Evolutionary conservation across 2,797 vertebrate genomes (phyloP).

Genomic region (Betta splendens): DNA sequence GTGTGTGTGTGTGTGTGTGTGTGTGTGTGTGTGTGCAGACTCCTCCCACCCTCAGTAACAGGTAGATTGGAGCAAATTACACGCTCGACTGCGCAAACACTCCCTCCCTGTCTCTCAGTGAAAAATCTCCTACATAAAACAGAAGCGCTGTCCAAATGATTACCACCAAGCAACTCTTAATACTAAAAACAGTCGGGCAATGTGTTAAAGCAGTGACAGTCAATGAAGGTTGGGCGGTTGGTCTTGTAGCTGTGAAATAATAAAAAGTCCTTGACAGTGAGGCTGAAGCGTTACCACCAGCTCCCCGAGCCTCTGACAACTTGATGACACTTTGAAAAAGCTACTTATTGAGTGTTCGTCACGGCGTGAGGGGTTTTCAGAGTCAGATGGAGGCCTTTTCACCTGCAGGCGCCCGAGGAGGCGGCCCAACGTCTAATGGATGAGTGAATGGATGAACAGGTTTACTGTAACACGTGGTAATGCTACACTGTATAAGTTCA

Average conservation of each 20-base stretch:
- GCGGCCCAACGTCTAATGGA: background rate
- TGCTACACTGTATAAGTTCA: too few relatives aligned
- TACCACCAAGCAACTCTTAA: constrained; percentile 18
- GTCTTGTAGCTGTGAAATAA: constrained; percentile 30
- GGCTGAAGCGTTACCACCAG: constrained; percentile 10
- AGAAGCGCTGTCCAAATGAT: constrained; percentile 14
- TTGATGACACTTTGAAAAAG: constrained; percentile 43
- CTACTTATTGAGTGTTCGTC: constrained; percentile 19
- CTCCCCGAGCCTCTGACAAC: constrained; percentile 34
- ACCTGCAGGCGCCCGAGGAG: constrained; percentile 6
- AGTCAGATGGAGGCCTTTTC: constrained; percentile 27
- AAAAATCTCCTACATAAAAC: constrained; percentile 19
- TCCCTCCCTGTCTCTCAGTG: constrained; percentile 17
- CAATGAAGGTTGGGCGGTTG: constrained; percentile 20
- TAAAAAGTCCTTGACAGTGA: constrained; percentile 47
- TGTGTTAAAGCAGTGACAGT: constrained; percentile 30
- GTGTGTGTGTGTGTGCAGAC: constrained; percentile 20
- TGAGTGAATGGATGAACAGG: constrained; percentile 24
- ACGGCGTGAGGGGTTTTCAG: constrained; percentile 25
- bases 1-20: too few relatives aligned
- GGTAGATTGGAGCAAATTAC: constrained; percentile 56
- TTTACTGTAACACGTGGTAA: background rate
- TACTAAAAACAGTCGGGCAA: constrained; percentile 24
- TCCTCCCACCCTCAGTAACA: constrained; percentile 32
- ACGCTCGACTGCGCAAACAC: constrained; percentile 46